A percentile compares a stretch with the other conserved stretches of the same genome.
Conservation (phyloP, 2,888 invertebrate genomes). For the Bimastos eiseni region DNA sequence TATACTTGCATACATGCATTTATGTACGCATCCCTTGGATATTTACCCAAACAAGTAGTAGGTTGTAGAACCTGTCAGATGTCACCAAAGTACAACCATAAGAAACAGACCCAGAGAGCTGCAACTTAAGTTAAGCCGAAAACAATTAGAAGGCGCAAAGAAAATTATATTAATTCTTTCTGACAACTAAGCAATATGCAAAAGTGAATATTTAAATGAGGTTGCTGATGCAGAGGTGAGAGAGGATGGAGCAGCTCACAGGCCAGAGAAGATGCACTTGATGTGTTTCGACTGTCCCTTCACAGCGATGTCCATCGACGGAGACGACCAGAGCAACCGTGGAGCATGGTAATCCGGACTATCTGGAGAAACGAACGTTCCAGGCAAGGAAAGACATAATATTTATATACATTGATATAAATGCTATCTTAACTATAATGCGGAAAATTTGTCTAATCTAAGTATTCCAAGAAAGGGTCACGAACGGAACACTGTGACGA, state of each 20-base stretch:
- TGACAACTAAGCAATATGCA: background rate
- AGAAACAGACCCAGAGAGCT: background rate
- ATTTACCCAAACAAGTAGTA: background rate
- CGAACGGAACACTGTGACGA: too few species aligned
- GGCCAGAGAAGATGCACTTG: conserved; percentile 40
- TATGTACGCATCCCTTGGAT: background rate
- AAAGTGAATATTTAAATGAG: background rate
- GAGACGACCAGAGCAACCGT: conserved; percentile 31
- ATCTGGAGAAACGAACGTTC: background rate
- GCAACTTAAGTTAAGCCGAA: background rate
- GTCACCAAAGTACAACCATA: background rate
- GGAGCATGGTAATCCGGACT: conserved; percentile 30
- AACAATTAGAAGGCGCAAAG: background rate
- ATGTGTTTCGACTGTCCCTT: conserved; percentile 30
- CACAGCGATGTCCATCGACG: conserved; percentile 25
- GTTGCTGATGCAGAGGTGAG: background rate
- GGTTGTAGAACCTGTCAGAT: background rate
- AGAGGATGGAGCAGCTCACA: conserved; percentile 15
- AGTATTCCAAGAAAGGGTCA: too few species aligned
- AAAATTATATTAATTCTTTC: background rate
- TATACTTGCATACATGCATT: background rate
- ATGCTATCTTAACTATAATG: background rate
- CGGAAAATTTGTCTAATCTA: too few species aligned
- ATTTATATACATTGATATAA: background rate
- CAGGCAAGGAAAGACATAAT: background rate